phyloP scores from a whole-genome alignment of 2,888 invertebrate genomes.

The Chloromyia formosa region DNA sequence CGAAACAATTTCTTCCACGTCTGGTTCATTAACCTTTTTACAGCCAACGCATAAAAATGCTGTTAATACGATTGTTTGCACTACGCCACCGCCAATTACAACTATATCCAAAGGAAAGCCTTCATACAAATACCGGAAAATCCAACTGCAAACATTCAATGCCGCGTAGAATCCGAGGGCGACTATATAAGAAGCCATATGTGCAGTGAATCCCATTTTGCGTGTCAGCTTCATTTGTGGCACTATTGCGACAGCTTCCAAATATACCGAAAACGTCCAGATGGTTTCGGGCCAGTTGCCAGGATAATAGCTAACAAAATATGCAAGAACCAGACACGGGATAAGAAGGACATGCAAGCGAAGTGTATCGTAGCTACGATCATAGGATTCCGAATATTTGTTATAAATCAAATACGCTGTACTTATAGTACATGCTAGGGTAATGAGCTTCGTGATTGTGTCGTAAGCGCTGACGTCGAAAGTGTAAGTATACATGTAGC shows the following conservation, averaged over 20 bases:
- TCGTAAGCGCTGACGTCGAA: slow-evolving; percentile 96
- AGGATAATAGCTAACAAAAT: slow-evolving; percentile 95
- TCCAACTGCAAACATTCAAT: slow-evolving; percentile 93
- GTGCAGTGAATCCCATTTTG: slow-evolving; percentile 98
- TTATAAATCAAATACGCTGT: slow-evolving; percentile 96
- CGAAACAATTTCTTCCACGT: slow-evolving; percentile 66
- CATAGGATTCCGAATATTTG: slow-evolving; percentile 97
- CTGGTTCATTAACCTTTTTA: background rate
- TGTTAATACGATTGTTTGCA: slow-evolving; percentile 97
- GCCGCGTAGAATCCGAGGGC: slow-evolving; percentile 91
- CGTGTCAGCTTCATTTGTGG: slow-evolving; percentile 98
- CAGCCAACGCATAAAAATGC: slow-evolving; percentile 94
- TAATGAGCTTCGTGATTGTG: slow-evolving; percentile 94
- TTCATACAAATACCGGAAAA: slow-evolving; percentile 93
- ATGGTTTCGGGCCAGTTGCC: slow-evolving; percentile 92
- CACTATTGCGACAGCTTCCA: slow-evolving; percentile 98
- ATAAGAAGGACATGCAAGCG: slow-evolving; percentile 93
- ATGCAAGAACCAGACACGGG: slow-evolving; percentile 85
- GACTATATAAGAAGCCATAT: slow-evolving; percentile 96
- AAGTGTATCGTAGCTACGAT: slow-evolving; percentile 98
- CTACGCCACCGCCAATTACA: slow-evolving; percentile 94
- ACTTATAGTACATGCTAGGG: slow-evolving; percentile 84
- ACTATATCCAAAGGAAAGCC: slow-evolving; percentile 95
- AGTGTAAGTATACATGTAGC: slow-evolving; percentile 95
- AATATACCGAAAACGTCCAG: slow-evolving; percentile 99